A percentile compares a stretch with the other conserved stretches of the same genome.
phyloP scores from a whole-genome alignment of 2,888 invertebrate genomes.

The Heliconius cydno region DNA sequence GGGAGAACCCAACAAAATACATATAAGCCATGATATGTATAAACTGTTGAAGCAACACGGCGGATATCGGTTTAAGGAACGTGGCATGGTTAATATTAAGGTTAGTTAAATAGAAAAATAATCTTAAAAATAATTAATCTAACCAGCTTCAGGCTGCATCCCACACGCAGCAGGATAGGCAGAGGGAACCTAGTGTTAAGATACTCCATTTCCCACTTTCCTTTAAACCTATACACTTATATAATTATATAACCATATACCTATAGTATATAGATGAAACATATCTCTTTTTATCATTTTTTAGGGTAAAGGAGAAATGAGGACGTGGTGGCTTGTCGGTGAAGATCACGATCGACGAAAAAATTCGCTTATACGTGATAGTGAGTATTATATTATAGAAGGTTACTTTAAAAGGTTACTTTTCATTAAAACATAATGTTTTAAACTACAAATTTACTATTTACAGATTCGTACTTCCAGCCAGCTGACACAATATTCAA shows the following conservation, averaged over 20 bases:
- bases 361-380: conserved; percentile 63
- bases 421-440: background rate
- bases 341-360: conserved; percentile 81
- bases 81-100: conserved; percentile 89
- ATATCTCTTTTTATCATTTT: conserved; percentile 29
- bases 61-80: conserved; percentile 88
- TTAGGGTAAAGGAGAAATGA: conserved; percentile 90
- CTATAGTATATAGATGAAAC: too few species aligned
- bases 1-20: conserved; percentile 89
- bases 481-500: background rate
- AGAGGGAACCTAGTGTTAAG: too few species aligned
- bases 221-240: too few species aligned
- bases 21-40: conserved; percentile 89
- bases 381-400: conserved; percentile 58
- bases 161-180: too few species aligned
- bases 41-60: conserved; percentile 86
- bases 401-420: too few species aligned
- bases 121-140: too few species aligned
- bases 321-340: conserved; percentile 88
- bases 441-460: background rate
- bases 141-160: too few species aligned
- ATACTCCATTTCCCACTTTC: too few species aligned
- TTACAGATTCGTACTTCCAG: background rate
- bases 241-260: too few species aligned
- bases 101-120: conserved; percentile 61